Base-by-base conservation (phyloP, 2,888 invertebrate species). In the Mesorhabditis sp. region DNA sequence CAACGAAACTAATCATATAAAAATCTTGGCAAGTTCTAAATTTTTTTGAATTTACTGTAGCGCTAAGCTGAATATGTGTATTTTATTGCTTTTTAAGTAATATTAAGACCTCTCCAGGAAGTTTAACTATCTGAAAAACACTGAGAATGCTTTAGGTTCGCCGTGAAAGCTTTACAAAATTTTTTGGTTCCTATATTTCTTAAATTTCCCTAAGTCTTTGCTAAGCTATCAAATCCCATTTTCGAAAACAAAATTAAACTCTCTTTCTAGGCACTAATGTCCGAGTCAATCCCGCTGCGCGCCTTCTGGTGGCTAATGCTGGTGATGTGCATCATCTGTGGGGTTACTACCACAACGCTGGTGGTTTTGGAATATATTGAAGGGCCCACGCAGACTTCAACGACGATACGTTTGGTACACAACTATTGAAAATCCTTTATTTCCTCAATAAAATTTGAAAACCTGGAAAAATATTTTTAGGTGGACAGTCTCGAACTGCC, bases 291-390 rank as follows among this genome's bases (percentile, higher is more conserved):
- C 7, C 67, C 70, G 44, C 65, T 76, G 73, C 68, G 76, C 7
- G 73, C 76, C 4, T 83, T 83, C 67, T 83, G 83, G 83, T 83
- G 82, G 82, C 65, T 80, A n/a, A 79, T 83, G 15, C 73, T 83
- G 66, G 43, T 79, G 50, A 70, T 79, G 64, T 83, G 83, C 66
- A 72, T 80, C 4, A 68, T 72, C n/a, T 73, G 78, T 41, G 83
- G 83, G 41, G 74, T 74, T 6, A 72, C 73, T 4, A 80, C 77
- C 13, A 83, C 82, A n/a, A 65, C 72, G 10, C 70, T 79, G 3
- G 80, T 83, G 7, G 71, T 83, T 41, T 73, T 80, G 13, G 82
- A 83, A 70, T 83, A 81, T 70, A 76, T 80, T 63, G 71, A 79
- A 62, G 83, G 82, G 6, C 82, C 81, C 13, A 83, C 83, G n/a